Evolutionary conservation across 2,797 vertebrate genomes (phyloP), one percentile per base, ranked within the genome.

Genomic region (Agapornis canus): DNA sequence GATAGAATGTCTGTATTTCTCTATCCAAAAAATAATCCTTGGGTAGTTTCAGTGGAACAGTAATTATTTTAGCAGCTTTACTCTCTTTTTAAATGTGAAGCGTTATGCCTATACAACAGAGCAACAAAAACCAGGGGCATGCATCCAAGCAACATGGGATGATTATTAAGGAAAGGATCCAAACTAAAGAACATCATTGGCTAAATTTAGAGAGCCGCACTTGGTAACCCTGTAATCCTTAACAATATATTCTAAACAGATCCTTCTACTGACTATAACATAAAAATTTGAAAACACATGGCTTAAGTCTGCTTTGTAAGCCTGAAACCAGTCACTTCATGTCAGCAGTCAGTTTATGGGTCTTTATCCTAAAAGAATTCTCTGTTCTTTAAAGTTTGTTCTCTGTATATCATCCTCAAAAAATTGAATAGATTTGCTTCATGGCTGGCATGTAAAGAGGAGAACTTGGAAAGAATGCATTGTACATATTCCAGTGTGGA

Each of bases 1-100:
- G 96, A 95, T 95, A 92, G 57, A 92, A 92, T 97, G 95, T 95
- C 97, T 96, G 16, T 93, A 91, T 92, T 94, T 95, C 75, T 94
- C 59, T 63, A 89, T 89, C 72, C 47, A 82, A 79, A 90, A 92
- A 86, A 45, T 9, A 21, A 93, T 94, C 15, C 71, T 88, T 91
- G 71, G 35, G 29, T 29, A 43, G 61, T 96, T 97, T 96, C 20
- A 29, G 54, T 81, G 79, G 77, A 94, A 35, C 31, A 37, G 19
- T 94, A 94, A 97, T 97, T 94, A 65, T 84, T 97, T 97, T 96
- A 95, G 63, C 92, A 97, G 92, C 52, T 82, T 94, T 96, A 76
- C 32, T 51, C 16, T 17, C 48, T 63, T 21, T 66, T 86, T 69
- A 43, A 52, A 70, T n/a, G 11, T 45, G 16, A 54, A 73, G 48